Evolutionary conservation across 2,888 invertebrate species (phyloP), one percentile per base, ranked within the genome.

Genomic region (Euplagia quadripunctaria): DNA sequence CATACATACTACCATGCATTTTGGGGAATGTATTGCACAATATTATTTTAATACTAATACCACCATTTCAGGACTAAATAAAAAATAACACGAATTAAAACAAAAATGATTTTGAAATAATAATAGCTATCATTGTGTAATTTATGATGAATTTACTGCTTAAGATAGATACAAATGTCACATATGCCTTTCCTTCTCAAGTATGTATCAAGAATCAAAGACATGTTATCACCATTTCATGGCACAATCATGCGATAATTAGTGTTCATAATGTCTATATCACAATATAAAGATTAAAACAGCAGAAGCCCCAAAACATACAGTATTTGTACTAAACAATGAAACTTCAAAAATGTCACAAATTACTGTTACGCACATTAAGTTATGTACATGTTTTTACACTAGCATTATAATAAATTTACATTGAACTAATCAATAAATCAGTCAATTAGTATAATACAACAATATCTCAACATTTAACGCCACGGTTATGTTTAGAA

Each of bases 21-120:
- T 90, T 89, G 90, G 91, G 93, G 93, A 93, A 92, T 92, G 92
- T 93, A 90, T 91, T 91, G 89, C 90, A 92, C 90, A 83, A 83
- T 73, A 77, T 79, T 78, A 61, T 80, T 85, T 76, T 74, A 74
- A 68, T 52, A 77, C 75, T 77, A 82, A 66, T 68, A 65, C 9
- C 31, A 70, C 49, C 55, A 64, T 51, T 63, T 66, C 70, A 67
- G 51, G 12, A 68, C 64, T 58, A 69, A 70, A 73, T 58, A 7
- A 70, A 67, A 68, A 49, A 70, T 20, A 63, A 64, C 14, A 75
- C 52, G 49, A 66, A 74, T 31, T 58, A 58, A 61, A 61, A 31
- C 58, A 61, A 64, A 72, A 43, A 63, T 71, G 43, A 61, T 73
- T 73, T 55, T 20, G 46, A 71, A 41, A 63, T 58, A 20, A 31